Base-by-base conservation (phyloP, 2,888 invertebrate genomes). In the Drosophila helvetica region DNA sequence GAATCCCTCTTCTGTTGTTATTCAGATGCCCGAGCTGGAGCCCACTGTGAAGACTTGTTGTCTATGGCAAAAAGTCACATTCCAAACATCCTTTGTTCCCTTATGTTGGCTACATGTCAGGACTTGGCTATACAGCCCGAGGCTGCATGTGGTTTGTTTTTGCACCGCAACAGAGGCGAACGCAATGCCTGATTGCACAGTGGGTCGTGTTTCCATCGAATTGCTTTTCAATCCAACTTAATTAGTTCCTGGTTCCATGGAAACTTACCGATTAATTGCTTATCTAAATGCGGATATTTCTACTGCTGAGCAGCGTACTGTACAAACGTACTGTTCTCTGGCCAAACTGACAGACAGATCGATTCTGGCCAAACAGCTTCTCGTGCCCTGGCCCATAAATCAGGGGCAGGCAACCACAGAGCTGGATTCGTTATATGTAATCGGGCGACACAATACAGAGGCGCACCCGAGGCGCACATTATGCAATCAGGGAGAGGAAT, bases 401-500 rank as follows among this genome's bases (percentile, higher is more conserved):
- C 66, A 68, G 12, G 47, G n/a, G 7, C 58, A 33, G 42, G 18
- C 45, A 25, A 15, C 6, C 22, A 15, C 10, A 18, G 63, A 56
- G 48, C 45, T 57, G 27, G 45, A 43, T 57, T 43, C 45, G 47
- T 42, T 43, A 50, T 56, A 33, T 51, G 47, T 42, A 50, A 69
- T 57, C 66, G 38, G 54, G 19, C 15, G 42, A 50, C 27, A 65
- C 64, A 52, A 33, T 12, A 33, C 33, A 38, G n/a, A n/a, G n/a
- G n/a, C n/a, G n/a, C 6, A 38, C 15, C 15, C 38, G 15, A 33
- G 46, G 54, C 15, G 22, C 33, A 57, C 46, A 66, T 66, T 66
- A 66, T 56, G 50, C 66, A 57, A 50, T 43, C 48, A 65, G 48
- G 55, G 65, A 30, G 68, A 68, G 22, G 48, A 30, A 67, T 43